Percentiles rank a stretch among this genome's conserved stretches.
phyloP scores from a whole-genome alignment of 1,140 invertebrate genomes.

The Bombus picipes region DNA sequence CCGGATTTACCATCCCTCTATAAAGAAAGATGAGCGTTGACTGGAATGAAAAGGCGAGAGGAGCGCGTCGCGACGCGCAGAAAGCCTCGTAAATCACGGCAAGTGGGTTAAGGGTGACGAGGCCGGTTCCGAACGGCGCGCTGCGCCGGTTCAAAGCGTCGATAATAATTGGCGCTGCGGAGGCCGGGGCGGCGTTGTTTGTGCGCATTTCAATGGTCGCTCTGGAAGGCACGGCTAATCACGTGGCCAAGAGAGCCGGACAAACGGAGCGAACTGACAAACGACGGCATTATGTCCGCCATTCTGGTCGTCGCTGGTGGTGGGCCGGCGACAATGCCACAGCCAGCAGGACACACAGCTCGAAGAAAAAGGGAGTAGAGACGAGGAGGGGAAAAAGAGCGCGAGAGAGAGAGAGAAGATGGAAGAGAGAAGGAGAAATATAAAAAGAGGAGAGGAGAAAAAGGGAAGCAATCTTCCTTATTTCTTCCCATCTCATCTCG shows the following conservation, averaged over 20 bases:
- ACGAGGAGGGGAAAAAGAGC: background rate
- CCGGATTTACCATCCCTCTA: background rate
- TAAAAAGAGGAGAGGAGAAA: background rate
- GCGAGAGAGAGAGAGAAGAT: background rate
- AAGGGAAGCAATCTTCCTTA: conserved; percentile 45
- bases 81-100: background rate
- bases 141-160: conserved; percentile 2
- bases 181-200: conserved; percentile 21
- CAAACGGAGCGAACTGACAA: conserved; percentile 34
- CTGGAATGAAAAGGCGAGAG: background rate
- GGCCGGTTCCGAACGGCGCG: background rate
- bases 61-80: background rate
- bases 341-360: conserved; percentile 28
- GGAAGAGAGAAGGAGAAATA: background rate
- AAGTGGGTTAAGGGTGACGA: conserved; percentile 29
- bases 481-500: conserved; percentile 45
- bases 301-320: conserved; percentile 20
- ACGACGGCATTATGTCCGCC: conserved; percentile 42
- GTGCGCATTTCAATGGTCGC: conserved; percentile 30
- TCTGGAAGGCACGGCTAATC: conserved; percentile 34
- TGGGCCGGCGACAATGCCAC: conserved; percentile 38
- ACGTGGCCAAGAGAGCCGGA: conserved; percentile 6
- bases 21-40: background rate
- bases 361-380: conserved; percentile 1
- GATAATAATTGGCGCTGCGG: conserved; percentile 41